Base-by-base conservation (phyloP, 1,140 invertebrate genomes). In the Caenorhabditis elegans region DNA sequence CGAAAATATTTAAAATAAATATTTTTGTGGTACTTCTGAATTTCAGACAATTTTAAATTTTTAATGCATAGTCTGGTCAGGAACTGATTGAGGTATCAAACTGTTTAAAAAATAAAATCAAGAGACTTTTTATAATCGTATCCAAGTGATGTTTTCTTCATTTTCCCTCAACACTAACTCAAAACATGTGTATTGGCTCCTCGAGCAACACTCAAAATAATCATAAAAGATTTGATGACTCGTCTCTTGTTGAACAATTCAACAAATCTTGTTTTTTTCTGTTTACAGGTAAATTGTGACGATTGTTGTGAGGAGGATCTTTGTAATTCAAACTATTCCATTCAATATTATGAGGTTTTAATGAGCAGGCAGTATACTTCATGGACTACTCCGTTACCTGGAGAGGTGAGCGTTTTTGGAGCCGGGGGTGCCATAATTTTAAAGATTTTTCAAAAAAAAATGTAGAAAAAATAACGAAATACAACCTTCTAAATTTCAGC, bases 251-350 rank as follows among this genome's bases (percentile, higher is more conserved):
- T 82, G 34, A n/a, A n/a, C n/a, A n/a, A n/a, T n/a, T n/a, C n/a
- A n/a, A n/a, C n/a, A n/a, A n/a, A n/a, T n/a, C n/a, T n/a, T n/a
- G n/a, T n/a, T n/a, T n/a, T n/a, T n/a, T n/a, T n/a, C n/a, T n/a
- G n/a, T n/a, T n/a, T n/a, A n/a, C 47, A 83, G 82, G 82, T 83
- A 8, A 83, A 77, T 75, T 83, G 82, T 46, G 82, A 83, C 24
- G 82, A 83, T 36, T 83, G 82, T 75, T 83, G 82, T 49, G 82
- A 83, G 22, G 49, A 60, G 28, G 82, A 83, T 76, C 76, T 83
- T 13, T 83, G 82, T 43, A 83, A 83, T 75, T 22, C 39, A 13
- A 78, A 83, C 31, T 83, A 75, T 31, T 83, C 82, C 19, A 39
- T 83, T 70, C 82, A 83, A 60, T 83, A 79, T 48, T 83, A 83